Base-by-base conservation (phyloP, 1,140 invertebrate species). In the Platorchestia sp. region DNA sequence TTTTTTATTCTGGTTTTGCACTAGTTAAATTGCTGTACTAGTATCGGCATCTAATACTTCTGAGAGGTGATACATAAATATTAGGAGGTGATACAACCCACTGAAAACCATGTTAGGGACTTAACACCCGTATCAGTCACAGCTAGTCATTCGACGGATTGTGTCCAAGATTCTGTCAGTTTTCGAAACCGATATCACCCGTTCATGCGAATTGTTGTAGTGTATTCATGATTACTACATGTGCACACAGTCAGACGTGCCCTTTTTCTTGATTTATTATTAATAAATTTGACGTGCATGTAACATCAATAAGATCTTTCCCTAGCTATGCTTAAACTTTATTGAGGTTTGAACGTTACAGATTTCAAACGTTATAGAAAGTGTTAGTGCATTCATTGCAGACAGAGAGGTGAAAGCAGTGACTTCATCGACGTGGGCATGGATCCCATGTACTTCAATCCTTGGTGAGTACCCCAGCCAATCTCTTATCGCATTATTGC, bases 371-470 rank as follows among this genome's bases (percentile, higher is more conserved):
- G 27, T 10, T 27, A 10, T 75, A 19, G 36, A 22, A 75, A 75
- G 59, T 75, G 59, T 22, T 75, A 51, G 47, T 51, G 47, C 19
- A 51, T 51, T 51, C 47, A 10, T 19, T 22, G 59, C 59, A 75
- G 59, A 75, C 1, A 75, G 59, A 27, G 14, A 36, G 59, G 36
- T 14, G 3, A 27, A 75, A 75, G 59, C 27, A 19, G 59, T 75
- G 14, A 75, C 59, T 75, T 75, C 59, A 75, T 22, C 59, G 7
- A 75, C 87, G 86, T 86, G 36, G 36, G 36, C 36, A 89, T 89
- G 87, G 87, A 89, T 89, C 87, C 87, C 87, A 89, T 89, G 87
- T 89, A 89, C 43, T 89, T 89, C 87, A 89, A 89, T 44, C 27
- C 87, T 89, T 89, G 87, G 87, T 89, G 87, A 89, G 87, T 89